Evolutionary conservation across 30 jellyfish, hydroid and myxozoan genomes (phyloP).

Genomic region (Hydra vulgaris): DNA sequence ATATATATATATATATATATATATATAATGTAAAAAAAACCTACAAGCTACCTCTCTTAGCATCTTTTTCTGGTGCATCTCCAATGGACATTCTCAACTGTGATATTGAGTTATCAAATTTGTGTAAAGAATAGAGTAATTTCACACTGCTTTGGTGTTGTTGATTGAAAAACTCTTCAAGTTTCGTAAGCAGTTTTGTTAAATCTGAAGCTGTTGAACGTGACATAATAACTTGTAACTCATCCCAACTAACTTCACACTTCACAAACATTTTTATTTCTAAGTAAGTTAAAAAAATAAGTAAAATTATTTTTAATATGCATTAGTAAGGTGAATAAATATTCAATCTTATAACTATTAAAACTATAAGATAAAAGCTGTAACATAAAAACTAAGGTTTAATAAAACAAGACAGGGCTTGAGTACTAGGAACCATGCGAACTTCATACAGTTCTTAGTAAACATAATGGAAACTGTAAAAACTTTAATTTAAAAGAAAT

Average conservation of each 20-base stretch:
- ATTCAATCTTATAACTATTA: too few relatives aligned
- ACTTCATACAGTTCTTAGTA: too few relatives aligned
- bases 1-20: too few relatives aligned
- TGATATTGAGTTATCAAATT: background rate
- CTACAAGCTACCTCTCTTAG: background rate
- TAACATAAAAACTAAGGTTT: too few relatives aligned
- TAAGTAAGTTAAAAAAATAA: too few relatives aligned
- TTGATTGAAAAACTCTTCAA: conserved; percentile 77
- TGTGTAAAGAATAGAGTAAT: background rate
- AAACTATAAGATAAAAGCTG: too few relatives aligned
- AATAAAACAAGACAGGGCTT: too few relatives aligned
- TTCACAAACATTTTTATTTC: conserved; percentile 26
- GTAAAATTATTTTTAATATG: too few relatives aligned
- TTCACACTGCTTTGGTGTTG: conserved; percentile 75
- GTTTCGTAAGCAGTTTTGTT: conserved; percentile 57
- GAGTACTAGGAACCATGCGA: too few relatives aligned
- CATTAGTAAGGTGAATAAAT: too few relatives aligned
- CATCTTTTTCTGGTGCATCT: background rate
- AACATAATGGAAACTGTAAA: too few relatives aligned
- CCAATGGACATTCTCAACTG: background rate
- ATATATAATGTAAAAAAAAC: background rate
- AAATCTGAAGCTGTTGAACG: conserved; percentile 90
- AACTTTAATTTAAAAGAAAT: background rate
- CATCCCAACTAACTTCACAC: conserved; percentile 81
- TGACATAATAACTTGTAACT: conserved; percentile 72